Evolutionary conservation across 2,797 vertebrate genomes (phyloP), one percentile per base, ranked within the genome.

Genomic region (Tolypeutes matacus): DNA sequence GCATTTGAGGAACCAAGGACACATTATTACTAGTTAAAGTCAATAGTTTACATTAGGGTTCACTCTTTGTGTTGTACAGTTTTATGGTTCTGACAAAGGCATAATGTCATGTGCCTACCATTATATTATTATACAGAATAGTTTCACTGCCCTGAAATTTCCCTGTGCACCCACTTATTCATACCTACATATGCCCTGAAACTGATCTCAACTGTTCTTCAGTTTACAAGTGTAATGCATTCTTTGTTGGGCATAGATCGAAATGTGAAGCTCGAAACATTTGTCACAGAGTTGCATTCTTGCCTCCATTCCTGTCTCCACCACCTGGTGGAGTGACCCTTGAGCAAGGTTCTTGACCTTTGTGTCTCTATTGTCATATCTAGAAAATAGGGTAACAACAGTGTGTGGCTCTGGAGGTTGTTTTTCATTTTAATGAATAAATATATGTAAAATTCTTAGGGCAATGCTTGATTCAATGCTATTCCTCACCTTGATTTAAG

Each of bases 11-110:
- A 91, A 23, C 64, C 25, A 84, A 49, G 73, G 75, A 81, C 29
- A 80, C 3, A 21, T n/a, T 31, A 93, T 75, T 56, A 73, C 53
- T 89, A 92, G 90, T 18, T 67, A n/a, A 88, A 78, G 34, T 29
- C 14, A n/a, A 56, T 3, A 82, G 64, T 51, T 83, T 51, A 51
- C 34, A 27, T 64, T 49, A 70, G 39, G 6, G 8, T 14, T 84
- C 29, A n/a, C n/a, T n/a, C n/a, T n/a, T n/a, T n/a, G n/a, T n/a
- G n/a, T n/a, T n/a, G n/a, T n/a, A n/a, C n/a, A 69, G 42, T 36
- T 70, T 56, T 51, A 7, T 39, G 51, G 12, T 69, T 85, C 95
- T 86, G 27, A 72, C 27, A 91, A 73, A 92, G 53, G 29, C 14
- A 8, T 17, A 73, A 42, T 46, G 21, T n/a, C 51, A 39, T 12